A percentile compares a stretch with the other conserved stretches of the same genome.
phyloP scores from a whole-genome alignment of 2,888 invertebrate species.

The Actias luna region DNA sequence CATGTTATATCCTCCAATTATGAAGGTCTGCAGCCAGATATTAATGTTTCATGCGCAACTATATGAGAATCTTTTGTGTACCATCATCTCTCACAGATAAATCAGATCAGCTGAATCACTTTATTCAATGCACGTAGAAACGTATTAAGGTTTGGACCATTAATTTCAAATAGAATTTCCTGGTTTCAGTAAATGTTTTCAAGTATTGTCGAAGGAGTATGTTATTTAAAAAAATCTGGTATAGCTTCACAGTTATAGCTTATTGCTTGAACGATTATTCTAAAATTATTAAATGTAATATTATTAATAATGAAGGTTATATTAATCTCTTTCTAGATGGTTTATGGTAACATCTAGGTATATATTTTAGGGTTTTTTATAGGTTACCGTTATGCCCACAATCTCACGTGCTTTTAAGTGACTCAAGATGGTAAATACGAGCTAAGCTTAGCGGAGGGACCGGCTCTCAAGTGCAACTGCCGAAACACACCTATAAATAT shows the following conservation, averaged over 20 bases:
- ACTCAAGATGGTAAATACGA: too few species aligned
- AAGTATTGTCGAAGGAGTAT: neutral
- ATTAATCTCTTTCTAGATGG: too few species aligned
- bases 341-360: neutral
- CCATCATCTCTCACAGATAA: neutral
- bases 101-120: slow-evolving; percentile 1
- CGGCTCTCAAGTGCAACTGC: too few species aligned
- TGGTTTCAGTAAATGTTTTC: neutral
- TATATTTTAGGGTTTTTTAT: too few species aligned
- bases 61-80: slow-evolving; percentile 8
- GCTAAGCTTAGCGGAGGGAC: too few species aligned
- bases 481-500: too few species aligned
- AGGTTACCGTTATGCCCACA: too few species aligned
- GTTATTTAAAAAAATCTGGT: too few species aligned
- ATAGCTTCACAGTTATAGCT: too few species aligned
- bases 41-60: slow-evolving; percentile 18
- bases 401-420: too few species aligned
- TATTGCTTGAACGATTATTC: neutral
- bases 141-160: neutral
- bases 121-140: neutral
- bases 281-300: neutral
- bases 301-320: neutral
- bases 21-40: slow-evolving; percentile 15
- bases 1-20: slow-evolving; percentile 19
- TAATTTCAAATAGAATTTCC: neutral